Conservation (phyloP, 2,113 vertebrate species). For the Siphamia tubifer region DNA sequence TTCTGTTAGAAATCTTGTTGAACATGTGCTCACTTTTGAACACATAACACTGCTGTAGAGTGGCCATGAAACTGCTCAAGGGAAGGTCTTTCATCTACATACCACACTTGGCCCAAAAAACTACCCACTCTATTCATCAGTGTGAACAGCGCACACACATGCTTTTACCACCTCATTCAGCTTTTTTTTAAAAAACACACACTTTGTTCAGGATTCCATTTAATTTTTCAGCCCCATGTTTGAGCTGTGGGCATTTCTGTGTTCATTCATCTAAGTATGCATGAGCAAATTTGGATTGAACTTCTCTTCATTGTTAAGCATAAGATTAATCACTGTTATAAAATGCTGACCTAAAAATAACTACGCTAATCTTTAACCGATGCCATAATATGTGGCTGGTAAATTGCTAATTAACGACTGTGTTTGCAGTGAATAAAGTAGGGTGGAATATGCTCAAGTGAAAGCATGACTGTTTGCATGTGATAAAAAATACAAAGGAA, state of each 20-base stretch:
- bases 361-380: constrained; percentile 41
- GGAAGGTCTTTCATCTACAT: constrained; percentile 4
- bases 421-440: neutral
- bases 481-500: neutral
- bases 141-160: neutral
- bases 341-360: constrained; percentile 31
- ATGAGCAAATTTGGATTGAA: constrained; percentile 17
- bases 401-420: constrained; percentile 41
- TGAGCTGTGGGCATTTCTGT: constrained; percentile 20
- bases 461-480: neutral
- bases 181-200: neutral
- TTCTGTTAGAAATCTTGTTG: constrained; percentile 10
- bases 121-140: constrained; percentile 1
- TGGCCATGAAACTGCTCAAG: neutral
- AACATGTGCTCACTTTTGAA: neutral
- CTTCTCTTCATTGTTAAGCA: constrained; percentile 6
- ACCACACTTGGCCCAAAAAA: neutral
- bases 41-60: neutral
- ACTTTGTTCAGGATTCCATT: neutral
- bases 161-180: neutral
- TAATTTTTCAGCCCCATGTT: neutral
- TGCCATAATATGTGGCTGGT: constrained; percentile 3
- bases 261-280: constrained; percentile 22
- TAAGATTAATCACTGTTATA: constrained; percentile 34
- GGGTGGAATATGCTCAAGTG: neutral